Evolutionary conservation across 2,888 invertebrate genomes (phyloP).

Genomic region (Hylaea fasciaria): DNA sequence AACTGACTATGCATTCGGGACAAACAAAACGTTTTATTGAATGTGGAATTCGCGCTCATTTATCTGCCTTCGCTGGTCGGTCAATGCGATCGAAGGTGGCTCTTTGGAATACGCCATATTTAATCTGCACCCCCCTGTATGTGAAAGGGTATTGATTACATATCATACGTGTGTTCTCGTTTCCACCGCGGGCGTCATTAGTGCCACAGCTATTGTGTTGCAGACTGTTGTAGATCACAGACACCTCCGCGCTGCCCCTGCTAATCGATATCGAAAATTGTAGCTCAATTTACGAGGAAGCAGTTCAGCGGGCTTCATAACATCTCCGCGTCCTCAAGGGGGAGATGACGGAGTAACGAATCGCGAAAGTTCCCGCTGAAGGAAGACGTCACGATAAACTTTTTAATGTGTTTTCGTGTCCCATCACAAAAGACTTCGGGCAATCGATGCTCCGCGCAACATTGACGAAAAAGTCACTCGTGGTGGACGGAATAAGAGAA

Average conservation of each 20-base stretch:
- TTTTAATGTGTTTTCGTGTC: slow-evolving; percentile 48
- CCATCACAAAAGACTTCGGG: slow-evolving; percentile 42
- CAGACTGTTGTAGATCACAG: slow-evolving; percentile 24
- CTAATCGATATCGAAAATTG: slow-evolving; percentile 20
- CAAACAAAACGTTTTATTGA: slow-evolving; percentile 44
- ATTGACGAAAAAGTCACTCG: slow-evolving; percentile 43
- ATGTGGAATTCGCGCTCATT: slow-evolving; percentile 45
- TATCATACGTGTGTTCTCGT: slow-evolving; percentile 21
- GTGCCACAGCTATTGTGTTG: slow-evolving; percentile 36
- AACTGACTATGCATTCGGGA: slow-evolving; percentile 45
- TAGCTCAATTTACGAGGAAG: slow-evolving; percentile 23
- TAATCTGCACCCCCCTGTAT: slow-evolving; percentile 1
- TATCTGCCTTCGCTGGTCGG: slow-evolving; percentile 30
- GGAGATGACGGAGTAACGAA: slow-evolving; percentile 42
- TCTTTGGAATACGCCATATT: slow-evolving; percentile 28
- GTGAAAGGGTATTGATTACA: slow-evolving; percentile 27
- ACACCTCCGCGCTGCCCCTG: slow-evolving; percentile 24
- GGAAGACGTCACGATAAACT: slow-evolving; percentile 43
- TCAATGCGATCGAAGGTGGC: slow-evolving; percentile 43
- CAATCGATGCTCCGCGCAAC: slow-evolving; percentile 39
- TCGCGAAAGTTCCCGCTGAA: slow-evolving; percentile 36
- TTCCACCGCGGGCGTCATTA: slow-evolving; percentile 53
- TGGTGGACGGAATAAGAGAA: slow-evolving; percentile 41
- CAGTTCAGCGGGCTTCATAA: slow-evolving; percentile 28
- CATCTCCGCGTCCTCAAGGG: slow-evolving; percentile 29